Base-by-base conservation (phyloP, 2,888 invertebrate genomes). In the Scaeva pyrastri region DNA sequence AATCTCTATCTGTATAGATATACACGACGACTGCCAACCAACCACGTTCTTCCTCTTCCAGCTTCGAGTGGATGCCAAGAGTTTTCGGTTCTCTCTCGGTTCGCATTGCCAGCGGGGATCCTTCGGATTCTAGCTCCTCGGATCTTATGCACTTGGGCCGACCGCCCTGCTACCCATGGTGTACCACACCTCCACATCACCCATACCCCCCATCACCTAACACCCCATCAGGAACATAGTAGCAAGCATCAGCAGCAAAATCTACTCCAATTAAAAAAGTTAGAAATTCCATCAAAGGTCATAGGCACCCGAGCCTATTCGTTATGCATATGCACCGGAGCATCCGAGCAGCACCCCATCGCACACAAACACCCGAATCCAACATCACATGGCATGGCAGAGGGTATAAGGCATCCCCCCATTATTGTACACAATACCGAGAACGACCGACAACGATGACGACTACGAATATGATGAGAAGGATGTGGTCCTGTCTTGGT, bases 281-380 rank as follows among this genome's bases (percentile, higher is more conserved):
- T 82, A 82, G 77, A 86, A 82, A 86, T 86, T 86, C 86, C 77
- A 86, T 86, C 86, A 86, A 86, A 86, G 86, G 86, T 86, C 86
- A 86, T 86, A 86, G 82, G 82, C 86, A 86, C 78, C 81, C 73
- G 82, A 21, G 77, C 82, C 86, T 86, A 82, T 82, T 77, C 58
- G 73, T 81, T 85, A 81, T 86, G 76, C 76, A 86, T 82, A 76
- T 84, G 73, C 60, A 41, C 60, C 60, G 1, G 14, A 60, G 41
- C 58, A 21, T 19, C 60, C 21, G 21, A 43, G n/a, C n/a, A n/a
- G n/a, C n/a, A n/a, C n/a, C n/a, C n/a, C n/a, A n/a, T 39, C 7
- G 52, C 64, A 72, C 16, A 45, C 36, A 6, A 31, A 16, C 48
- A 58, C 43, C 68, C 52, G 52, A 41, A 21, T 45, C 45, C 58